Evolutionary conservation across 2,113 vertebrate genomes (phyloP).

Genomic region (Chloropsis hardwickii): DNA sequence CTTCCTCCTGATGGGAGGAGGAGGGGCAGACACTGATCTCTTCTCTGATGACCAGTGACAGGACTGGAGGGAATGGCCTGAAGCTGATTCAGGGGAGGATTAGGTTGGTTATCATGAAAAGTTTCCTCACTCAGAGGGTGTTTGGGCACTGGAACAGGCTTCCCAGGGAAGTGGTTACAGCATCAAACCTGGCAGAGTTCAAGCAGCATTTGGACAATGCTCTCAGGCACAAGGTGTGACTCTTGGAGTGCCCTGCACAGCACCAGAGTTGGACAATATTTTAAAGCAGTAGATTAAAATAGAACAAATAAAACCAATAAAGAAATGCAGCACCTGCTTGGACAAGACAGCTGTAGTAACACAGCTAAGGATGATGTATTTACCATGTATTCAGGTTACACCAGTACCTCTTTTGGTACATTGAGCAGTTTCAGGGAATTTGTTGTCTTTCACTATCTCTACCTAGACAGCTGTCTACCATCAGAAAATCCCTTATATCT

Average conservation of each 20-base stretch:
- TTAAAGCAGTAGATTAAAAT: neutral
- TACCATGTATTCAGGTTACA: neutral
- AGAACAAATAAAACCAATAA: neutral
- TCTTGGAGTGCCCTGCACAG: neutral
- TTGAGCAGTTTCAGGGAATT: neutral
- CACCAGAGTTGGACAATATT: neutral
- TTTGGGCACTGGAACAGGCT: neutral
- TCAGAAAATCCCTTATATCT: neutral
- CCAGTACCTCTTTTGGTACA: neutral
- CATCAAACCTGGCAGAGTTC: neutral
- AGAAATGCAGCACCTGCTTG: fast-evolving
- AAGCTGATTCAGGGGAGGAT: neutral
- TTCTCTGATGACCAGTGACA: neutral
- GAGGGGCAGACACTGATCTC: neutral
- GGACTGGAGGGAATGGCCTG: fast-evolving
- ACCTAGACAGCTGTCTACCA: neutral
- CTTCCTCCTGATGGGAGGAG: neutral
- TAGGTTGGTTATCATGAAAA: neutral
- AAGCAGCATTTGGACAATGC: neutral
- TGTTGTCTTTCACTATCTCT: neutral
- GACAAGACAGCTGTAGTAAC: neutral
- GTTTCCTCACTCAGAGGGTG: neutral
- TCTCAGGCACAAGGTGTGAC: neutral
- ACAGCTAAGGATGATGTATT: neutral
- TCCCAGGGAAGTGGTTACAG: neutral